Base-by-base conservation (phyloP, 30 jellyfish, hydroid and myxozoan genomes). In the Rhopilema esculentum region DNA sequence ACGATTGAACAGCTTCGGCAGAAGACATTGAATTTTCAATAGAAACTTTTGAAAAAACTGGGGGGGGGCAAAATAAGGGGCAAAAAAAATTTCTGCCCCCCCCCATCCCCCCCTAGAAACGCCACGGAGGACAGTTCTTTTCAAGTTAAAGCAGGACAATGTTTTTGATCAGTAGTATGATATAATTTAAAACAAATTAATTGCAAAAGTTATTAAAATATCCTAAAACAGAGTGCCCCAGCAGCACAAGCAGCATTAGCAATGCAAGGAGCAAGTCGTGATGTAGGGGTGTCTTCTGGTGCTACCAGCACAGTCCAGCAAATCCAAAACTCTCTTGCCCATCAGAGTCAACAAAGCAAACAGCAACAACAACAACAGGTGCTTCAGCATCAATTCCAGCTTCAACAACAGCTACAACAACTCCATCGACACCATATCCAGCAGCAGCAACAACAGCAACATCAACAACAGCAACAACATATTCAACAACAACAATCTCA, bases 201-300 rank as follows among this genome's bases (percentile, higher is more conserved):
- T 40, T 40, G 9, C 57, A 2, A 40, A 40, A 2, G 6, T 12
- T 40, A 40, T 40, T 40, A 6, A 40, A 40, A 40, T 40, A 40
- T 40, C 57, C 57, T 76, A 1, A 49, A 49, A 76, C 77, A 93
- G 98, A 77, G 97, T 49, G 97, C 79, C 17, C 97, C 98, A 0
- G 98, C 97, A 0, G 97, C 97, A 73, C 98, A 94, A 62, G 98
- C 98, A 8, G 96, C 97, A 8, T 86, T 94, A 25, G 98, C 98
- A 49, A 66, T 94, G 68, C 98, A 94, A 71, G 96, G 96, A 8
- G 80, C 97, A 66, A 77, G 73, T 25, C 89, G 61, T 70, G 92
- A 68, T 48, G 22, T 27, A 28, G 75, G 90, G 8, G 86, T 75
- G 0, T 23, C 87, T 17, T 57, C 88, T 65, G 73, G 64, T 25